Base-by-base conservation (phyloP, 2,113 vertebrate genomes). In the Cochlearius cochlearius region DNA sequence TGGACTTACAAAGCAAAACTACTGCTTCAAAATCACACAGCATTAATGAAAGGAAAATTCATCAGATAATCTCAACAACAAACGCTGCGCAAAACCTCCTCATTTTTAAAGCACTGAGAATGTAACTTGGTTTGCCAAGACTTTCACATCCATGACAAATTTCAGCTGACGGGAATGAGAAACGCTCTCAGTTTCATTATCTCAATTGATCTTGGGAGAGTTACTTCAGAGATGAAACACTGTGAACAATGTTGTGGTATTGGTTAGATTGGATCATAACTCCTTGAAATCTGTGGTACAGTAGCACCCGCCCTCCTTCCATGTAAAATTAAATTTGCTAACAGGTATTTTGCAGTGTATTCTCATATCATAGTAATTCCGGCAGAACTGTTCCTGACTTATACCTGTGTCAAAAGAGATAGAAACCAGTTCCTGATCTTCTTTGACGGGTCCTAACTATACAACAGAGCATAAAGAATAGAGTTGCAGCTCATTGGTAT, bases 401-500 rank as follows among this genome's bases (percentile, higher is more conserved):
- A 29, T 0, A 73, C 8, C 26, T 67, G 11, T 7, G 11, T 27
- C 39, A 60, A 50, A 87, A 36, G 29, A 5, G 0, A 63, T 0
- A 47, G 18, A 79, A 86, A 56, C 12, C 4, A 17, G 10, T 17
- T 68, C 79, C 50, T 85, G 25, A 67, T 36, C 4, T 75, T 84
- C 59, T 67, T 45, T 9, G 15, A 36, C 8, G 30, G 15, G 12
- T 68, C 19, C 39, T 66, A 69, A 60, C 27, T 52, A 52, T 6
- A 81, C 8, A 49, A 34, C 0, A 2, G 47, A 8, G 22, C 12
- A n/a, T 41, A 49, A 75, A 58, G 66, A 62, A 79, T 12, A 30
- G 41, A 0, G 0, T 3, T 74, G 76, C 27, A 23, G 30, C 27
- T 68, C 41, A 19, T 11, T 5, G 3, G 18, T 47, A 66, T 15